phyloP scores from a whole-genome alignment of 2,113 vertebrate species.

The Chiloscyllium plagiosum region DNA sequence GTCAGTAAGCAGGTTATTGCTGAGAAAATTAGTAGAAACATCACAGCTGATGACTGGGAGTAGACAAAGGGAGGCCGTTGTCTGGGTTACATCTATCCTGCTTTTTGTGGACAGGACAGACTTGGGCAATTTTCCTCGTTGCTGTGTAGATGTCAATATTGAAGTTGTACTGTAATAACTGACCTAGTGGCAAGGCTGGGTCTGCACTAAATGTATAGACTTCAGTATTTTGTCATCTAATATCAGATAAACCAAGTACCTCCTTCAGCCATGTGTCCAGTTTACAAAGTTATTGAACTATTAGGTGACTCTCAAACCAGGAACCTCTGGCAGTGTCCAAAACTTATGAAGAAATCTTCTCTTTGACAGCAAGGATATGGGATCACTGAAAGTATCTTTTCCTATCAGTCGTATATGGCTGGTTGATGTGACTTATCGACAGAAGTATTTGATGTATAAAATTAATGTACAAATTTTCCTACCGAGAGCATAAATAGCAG shows the following conservation, averaged over 20 bases:
- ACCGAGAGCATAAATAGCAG: conserved; percentile 92
- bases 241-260: not conserved
- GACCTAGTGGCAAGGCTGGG: no score
- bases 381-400: not conserved
- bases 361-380: not conserved
- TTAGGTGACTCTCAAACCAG: not conserved
- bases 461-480: conserved; percentile 42
- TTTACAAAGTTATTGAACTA: not conserved
- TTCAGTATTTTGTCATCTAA: not conserved
- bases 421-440: not conserved
- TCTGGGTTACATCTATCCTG: no score
- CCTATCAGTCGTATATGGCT: not conserved
- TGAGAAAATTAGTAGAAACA: no score
- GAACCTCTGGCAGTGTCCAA: not conserved
- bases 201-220: no score
- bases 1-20: no score
- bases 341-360: not conserved
- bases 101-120: no score
- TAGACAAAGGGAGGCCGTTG: no score
- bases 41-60: no score
- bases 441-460: not conserved
- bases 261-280: not conserved
- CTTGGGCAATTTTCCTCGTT: no score
- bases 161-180: no score
- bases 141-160: no score